Conservation (phyloP, 2,888 invertebrate genomes). For the Perithous albicinctus region DNA sequence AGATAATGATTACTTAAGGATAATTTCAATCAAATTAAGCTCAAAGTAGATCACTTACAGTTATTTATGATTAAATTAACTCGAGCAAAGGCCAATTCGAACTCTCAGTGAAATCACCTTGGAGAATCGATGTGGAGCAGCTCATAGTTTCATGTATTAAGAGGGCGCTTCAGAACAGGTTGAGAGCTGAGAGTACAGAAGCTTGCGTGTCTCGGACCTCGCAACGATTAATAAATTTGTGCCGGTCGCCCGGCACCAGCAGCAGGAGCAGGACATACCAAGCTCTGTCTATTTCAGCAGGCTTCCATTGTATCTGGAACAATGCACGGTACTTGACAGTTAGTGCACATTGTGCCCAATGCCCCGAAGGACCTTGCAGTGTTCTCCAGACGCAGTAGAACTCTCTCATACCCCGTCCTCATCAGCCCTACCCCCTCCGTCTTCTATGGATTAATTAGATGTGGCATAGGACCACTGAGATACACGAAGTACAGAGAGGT, state of each 20-base stretch:
- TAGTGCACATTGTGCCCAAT: conserved; percentile 74
- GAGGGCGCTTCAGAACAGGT: conserved; percentile 41
- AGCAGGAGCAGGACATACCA: conserved; percentile 57
- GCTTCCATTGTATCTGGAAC: conserved; percentile 76
- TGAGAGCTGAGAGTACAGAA: conserved; percentile 5
- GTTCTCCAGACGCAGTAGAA: conserved; percentile 70
- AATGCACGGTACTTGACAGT: conserved; percentile 77
- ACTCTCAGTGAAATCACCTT: neutral
- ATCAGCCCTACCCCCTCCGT: neutral
- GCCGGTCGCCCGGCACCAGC: conserved; percentile 72
- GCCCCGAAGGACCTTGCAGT: conserved; percentile 69
- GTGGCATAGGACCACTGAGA: conserved; percentile 67
- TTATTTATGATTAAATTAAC: conserved; percentile 19
- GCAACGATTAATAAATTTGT: conserved; percentile 81
- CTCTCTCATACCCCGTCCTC: conserved; percentile 40
- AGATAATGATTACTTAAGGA: neutral
- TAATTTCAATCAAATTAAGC: neutral
- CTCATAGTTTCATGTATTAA: conserved; percentile 42
- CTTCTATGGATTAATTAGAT: conserved; percentile 76
- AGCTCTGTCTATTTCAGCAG: conserved; percentile 74
- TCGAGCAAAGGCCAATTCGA: neutral
- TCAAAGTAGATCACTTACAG: neutral
- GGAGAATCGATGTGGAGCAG: conserved; percentile 15
- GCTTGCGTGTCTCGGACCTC: conserved; percentile 65
- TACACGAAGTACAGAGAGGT: conserved; percentile 13